Evolutionary conservation across 2,888 invertebrate species (phyloP).

Genomic region (Aleiodes leptofemur): DNA sequence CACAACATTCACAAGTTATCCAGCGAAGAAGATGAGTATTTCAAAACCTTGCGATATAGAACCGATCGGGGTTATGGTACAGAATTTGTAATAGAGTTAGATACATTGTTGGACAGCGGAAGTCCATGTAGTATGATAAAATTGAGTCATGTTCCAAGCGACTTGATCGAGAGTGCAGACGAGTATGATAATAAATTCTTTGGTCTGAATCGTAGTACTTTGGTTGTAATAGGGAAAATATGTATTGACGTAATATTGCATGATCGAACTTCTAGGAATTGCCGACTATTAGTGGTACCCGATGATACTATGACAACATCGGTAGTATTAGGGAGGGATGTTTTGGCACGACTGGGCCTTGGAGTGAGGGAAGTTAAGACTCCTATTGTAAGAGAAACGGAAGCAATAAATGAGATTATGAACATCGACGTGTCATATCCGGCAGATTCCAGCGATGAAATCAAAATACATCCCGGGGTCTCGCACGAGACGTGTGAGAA

Average conservation of each 20-base stretch:
- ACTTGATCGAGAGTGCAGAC: not conserved
- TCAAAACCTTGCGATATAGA: not conserved
- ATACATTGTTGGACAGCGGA: constrained; percentile 1
- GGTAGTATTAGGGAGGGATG: constrained; percentile 31
- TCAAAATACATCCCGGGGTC: constrained; percentile 30
- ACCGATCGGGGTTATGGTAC: not conserved
- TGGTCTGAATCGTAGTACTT: not conserved
- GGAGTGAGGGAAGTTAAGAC: not conserved
- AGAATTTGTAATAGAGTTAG: not conserved
- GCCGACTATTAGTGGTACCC: constrained; percentile 43
- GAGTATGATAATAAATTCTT: not conserved
- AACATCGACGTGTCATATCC: constrained; percentile 31
- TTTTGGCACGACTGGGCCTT: not conserved
- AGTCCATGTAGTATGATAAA: constrained; percentile 1
- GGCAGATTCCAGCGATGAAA: not conserved
- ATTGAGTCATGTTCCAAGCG: not conserved
- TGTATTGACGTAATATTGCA: not conserved
- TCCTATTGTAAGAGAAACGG: too few relatives aligned
- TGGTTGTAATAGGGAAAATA: not conserved
- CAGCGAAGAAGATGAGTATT: not conserved
- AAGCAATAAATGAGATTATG: constrained; percentile 41
- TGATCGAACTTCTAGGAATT: not conserved
- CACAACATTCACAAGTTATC: not conserved
- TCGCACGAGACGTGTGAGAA: not conserved
- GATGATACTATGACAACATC: constrained; percentile 42